Evolutionary conservation across 2,888 invertebrate species (phyloP), one percentile per base, ranked within the genome.

Genomic region (Tipula lateralis): DNA sequence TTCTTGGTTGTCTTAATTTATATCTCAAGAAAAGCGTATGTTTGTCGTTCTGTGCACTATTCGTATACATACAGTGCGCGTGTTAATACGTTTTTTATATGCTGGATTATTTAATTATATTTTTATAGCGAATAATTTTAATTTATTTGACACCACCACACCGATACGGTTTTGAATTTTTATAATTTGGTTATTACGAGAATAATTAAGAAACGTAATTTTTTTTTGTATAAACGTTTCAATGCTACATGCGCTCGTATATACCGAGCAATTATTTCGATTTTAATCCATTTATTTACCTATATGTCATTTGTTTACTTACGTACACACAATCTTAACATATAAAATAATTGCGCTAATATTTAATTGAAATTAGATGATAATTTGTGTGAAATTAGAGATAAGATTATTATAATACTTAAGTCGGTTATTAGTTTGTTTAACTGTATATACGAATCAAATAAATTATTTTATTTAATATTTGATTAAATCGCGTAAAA

Each of bases 321-420:
- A 66, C 13, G 9, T 24, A 24, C 2, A 24, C 7, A 24, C 12
- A 66, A 66, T 66, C 66, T 66, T 66, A 66, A 66, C 24, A 66
- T 24, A 66, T 66, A 66, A 66, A 66, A 66, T 66, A 66, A 66
- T 66, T 66, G 66, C 66, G 66, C 66, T 66, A 66, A 66, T 66
- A 66, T 66, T 66, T 66, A 66, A 66, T 66, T 66, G 66, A 66
- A 66, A 66, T 66, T 66, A 24, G 66, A 66, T 66, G 66, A 66
- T 24, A 66, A 66, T 66, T 66, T 66, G 66, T 66, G 66, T 66
- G 66, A 66, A 66, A 66, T 66, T 66, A 66, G 66, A n/a, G n/a
- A 66, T 66, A 24, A 66, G 66, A 66, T 66, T 66, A 66, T 66
- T 66, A 66, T 66, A 24, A 9, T 66, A 66, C 24, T 24, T 24